Base-by-base conservation (phyloP, 1,140 invertebrate genomes). In the Ips typographus region DNA sequence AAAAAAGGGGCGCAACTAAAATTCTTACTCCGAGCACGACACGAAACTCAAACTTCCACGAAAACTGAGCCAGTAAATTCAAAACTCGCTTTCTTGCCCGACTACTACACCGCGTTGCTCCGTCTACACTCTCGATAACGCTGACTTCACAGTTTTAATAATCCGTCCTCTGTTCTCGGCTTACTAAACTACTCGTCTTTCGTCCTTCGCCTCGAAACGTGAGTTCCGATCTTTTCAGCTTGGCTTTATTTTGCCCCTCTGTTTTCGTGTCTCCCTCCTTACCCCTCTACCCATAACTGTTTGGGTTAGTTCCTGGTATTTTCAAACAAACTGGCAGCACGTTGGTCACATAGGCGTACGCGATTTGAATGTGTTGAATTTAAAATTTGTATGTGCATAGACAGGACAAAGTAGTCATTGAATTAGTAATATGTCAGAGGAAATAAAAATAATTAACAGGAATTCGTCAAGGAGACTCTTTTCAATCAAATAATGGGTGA, bases 201-300 rank as follows among this genome's bases (percentile, higher is more conserved):
- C 44, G 44, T 51, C 61, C 61, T 63, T 63, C 61, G 40, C 51
- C 49, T 63, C 44, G 61, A 63, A 63, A 63, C 61, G 61, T 63
- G 61, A 63, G 44, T 49, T n/a, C 44, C 61, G 42, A 39, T 39
- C 51, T 22, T 22, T 22, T 22, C 52, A 22, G 52, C n/a, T 4
- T 57, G 37, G 40, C 49, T 51, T 63, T 63, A 42, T 60, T n/a
- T 37, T 63, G 44, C 61, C 61, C 61, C 49, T 63, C 61, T 63
- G 61, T 63, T 63, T 38, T 38, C 8, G 7, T 40, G 4, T 36
- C 36, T 43, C 41, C 59, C 59, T 40, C 39, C 59, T 2, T 42
- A 3, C n/a, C 40, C 59, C 39, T 40, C 5, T 44, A 4, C 8
- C 40, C 42, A 22, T 5, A 8, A 55, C 37, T 37, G 36, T n/a